Conservation (phyloP, 2,113 vertebrate genomes). For the Glaucomys volans region DNA sequence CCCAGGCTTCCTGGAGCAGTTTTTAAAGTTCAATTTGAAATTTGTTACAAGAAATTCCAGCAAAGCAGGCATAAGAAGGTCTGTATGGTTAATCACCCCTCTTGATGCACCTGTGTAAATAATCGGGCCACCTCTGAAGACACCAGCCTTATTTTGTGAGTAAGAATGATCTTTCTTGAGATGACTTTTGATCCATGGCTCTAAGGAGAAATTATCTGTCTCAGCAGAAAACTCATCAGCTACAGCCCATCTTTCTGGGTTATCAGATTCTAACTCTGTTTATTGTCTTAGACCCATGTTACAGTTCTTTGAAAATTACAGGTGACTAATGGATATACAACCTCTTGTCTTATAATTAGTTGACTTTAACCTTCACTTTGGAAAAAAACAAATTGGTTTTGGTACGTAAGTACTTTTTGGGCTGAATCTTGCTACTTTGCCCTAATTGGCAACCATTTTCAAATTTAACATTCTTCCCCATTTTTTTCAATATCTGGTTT, state of each 20-base stretch:
- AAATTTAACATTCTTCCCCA: neutral
- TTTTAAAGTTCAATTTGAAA: neutral
- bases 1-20: neutral
- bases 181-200: neutral
- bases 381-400: neutral
- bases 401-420: neutral
- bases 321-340: too few relatives aligned
- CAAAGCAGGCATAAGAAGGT: neutral
- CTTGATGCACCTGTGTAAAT: conserved; percentile 4
- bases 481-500: neutral
- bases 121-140: conserved; percentile 31
- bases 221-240: neutral
- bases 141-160: neutral
- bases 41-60: neutral
- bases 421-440: neutral
- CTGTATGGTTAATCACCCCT: neutral
- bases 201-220: neutral
- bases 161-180: neutral
- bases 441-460: neutral
- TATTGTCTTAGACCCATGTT: neutral
- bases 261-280: neutral
- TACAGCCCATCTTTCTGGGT: neutral
- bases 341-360: neutral
- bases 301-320: neutral
- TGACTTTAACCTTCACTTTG: neutral